Conservation (phyloP, 1,140 invertebrate species). For the Drosophila kepulauana region DNA sequence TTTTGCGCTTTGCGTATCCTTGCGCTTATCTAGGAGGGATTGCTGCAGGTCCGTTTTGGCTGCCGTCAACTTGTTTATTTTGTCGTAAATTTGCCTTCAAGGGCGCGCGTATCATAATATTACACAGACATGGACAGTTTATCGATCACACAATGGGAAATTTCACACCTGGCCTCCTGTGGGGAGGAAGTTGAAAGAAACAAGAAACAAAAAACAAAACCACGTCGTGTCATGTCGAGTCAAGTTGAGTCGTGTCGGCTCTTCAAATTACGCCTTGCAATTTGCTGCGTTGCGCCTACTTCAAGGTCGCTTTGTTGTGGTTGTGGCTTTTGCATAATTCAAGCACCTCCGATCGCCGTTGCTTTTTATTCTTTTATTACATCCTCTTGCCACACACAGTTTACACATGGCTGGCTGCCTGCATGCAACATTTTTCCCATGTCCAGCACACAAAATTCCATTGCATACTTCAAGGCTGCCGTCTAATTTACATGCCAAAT, state of each 20-base stretch:
- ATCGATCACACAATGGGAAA: slow-evolving; percentile 82
- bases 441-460: slow-evolving; percentile 60
- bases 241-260: slow-evolving; percentile 21
- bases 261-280: slow-evolving; percentile 58
- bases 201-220: neutral
- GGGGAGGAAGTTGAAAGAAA: neutral
- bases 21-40: slow-evolving; percentile 65
- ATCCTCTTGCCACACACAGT: slow-evolving; percentile 37
- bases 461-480: slow-evolving; percentile 73
- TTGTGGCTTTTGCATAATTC: slow-evolving; percentile 66
- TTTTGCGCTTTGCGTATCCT: slow-evolving; percentile 27
- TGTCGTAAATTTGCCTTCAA: slow-evolving; percentile 77
- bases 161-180: slow-evolving; percentile 66
- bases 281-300: slow-evolving; percentile 48
- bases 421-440: slow-evolving; percentile 57
- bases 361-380: slow-evolving; percentile 1
- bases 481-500: slow-evolving; percentile 75
- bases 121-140: slow-evolving; percentile 54
- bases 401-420: slow-evolving; percentile 58
- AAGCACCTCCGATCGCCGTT: slow-evolving; percentile 39
- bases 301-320: slow-evolving; percentile 58
- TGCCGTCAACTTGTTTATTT: slow-evolving; percentile 76
- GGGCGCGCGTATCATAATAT: slow-evolving; percentile 47
- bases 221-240: slow-evolving; percentile 16
- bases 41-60: slow-evolving; percentile 15